Evolutionary conservation across 2,797 vertebrate species (phyloP).

Genomic region (Platalea minor): DNA sequence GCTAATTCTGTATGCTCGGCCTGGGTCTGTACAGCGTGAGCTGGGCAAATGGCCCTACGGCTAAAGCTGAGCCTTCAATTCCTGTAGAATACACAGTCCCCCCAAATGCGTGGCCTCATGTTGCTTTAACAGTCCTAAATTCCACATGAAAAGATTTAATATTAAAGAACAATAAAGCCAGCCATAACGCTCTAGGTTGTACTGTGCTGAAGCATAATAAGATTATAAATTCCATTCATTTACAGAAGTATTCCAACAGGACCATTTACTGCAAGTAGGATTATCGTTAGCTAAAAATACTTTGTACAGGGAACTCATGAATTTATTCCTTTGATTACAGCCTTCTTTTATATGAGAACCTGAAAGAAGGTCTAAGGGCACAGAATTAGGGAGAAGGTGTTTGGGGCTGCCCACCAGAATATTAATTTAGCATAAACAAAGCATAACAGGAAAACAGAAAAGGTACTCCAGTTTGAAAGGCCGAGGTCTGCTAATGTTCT

Average conservation of each 20-base stretch:
- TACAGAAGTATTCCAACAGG: slow-evolving; percentile 20
- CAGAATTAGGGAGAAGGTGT: not conserved
- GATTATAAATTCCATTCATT: slow-evolving; percentile 68
- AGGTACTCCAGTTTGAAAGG: not conserved
- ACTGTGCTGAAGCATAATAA: slow-evolving; percentile 31
- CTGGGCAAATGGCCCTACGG: not conserved
- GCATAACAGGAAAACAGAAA: not conserved
- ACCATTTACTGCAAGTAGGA: slow-evolving; percentile 48
- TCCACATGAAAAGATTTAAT: slow-evolving; percentile 23
- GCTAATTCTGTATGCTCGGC: not conserved
- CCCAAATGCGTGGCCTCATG: not conserved
- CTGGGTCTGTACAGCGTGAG: not conserved
- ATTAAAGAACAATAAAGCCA: slow-evolving; percentile 30
- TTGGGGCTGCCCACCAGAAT: not conserved
- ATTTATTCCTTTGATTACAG: slow-evolving; percentile 56
- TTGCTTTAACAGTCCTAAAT: slow-evolving; percentile 19
- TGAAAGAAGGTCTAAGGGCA: slow-evolving; percentile 25
- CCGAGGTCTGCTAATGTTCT: not conserved
- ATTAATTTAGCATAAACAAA: not conserved
- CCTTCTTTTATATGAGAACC: not conserved
- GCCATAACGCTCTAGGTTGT: not conserved
- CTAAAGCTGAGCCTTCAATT: not conserved
- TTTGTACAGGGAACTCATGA: slow-evolving; percentile 30
- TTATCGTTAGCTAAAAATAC: slow-evolving; percentile 49
- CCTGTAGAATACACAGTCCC: not conserved